Percentiles rank a stretch among this genome's conserved stretches.
phyloP scores from a whole-genome alignment of 2,797 vertebrate species.

The Anableps anableps region DNA sequence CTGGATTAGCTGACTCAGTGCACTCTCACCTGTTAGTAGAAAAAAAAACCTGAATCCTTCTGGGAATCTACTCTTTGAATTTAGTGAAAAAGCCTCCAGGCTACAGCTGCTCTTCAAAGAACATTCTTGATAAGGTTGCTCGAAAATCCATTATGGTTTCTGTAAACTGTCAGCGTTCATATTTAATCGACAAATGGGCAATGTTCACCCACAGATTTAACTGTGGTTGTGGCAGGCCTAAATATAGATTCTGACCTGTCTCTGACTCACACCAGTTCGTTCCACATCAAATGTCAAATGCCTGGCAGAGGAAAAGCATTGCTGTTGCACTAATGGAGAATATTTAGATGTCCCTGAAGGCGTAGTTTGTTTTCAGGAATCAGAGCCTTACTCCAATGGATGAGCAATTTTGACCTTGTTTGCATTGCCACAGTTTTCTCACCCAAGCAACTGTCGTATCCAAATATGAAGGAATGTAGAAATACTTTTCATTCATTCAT shows the following conservation, averaged over 20 bases:
- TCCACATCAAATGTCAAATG: slow-evolving; percentile 27
- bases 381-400: not conserved
- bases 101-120: slow-evolving; percentile 60
- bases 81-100: slow-evolving; percentile 44
- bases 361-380: not conserved
- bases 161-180: slow-evolving; percentile 36
- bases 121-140: slow-evolving; percentile 52
- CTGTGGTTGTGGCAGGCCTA: not conserved
- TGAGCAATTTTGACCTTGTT: not conserved
- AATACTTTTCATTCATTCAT: not conserved
- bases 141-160: slow-evolving; percentile 56
- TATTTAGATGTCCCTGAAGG: not conserved
- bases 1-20: slow-evolving; percentile 50
- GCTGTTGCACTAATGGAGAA: slow-evolving; percentile 9
- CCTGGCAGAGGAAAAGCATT: slow-evolving; percentile 10
- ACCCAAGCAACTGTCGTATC: not conserved
- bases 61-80: slow-evolving; percentile 27
- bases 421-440: not conserved
- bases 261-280: not conserved
- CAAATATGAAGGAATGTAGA: not conserved
- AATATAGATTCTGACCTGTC: not conserved
- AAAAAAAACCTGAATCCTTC: slow-evolving; percentile 30
- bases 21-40: slow-evolving; percentile 29
- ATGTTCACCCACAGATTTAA: slow-evolving; percentile 8
- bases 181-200: slow-evolving; percentile 46